These are phyloP conservation scores for Lasioglossum villosulum DNA, from an alignment of 2,888 invertebrate species.

Conservation along the genomic window DNA sequence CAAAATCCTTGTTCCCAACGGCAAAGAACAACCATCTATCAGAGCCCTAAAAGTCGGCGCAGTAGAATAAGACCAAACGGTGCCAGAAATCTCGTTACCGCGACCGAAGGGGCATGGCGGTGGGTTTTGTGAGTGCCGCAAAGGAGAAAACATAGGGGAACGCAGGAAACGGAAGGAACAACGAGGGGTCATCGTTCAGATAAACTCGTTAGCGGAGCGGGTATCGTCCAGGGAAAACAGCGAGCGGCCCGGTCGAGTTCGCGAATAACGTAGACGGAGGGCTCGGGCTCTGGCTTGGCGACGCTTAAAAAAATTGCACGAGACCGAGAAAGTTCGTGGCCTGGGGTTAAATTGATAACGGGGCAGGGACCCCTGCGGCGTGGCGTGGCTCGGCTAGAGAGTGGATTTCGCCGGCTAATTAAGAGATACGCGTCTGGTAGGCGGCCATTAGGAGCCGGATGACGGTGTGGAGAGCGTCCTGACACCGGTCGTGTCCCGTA, in stretches of 20 bases:
- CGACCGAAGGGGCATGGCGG: not conserved
- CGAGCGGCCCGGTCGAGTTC: conserved; percentile 10
- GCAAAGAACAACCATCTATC: not conserved
- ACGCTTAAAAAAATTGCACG: conserved; percentile 42
- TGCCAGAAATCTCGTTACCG: conserved; percentile 25
- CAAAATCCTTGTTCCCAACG: not conserved
- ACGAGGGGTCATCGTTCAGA: conserved; percentile 24
- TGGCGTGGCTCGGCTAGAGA: not conserved
- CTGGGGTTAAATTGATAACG: conserved; percentile 73
- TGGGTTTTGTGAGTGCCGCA: not conserved
- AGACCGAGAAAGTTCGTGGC: conserved; percentile 65
- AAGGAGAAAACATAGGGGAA: conserved; percentile 1
- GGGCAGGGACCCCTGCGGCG: conserved; percentile 34
- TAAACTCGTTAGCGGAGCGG: conserved; percentile 49
- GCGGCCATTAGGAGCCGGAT: conserved; percentile 62
- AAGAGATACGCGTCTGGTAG: conserved; percentile 77
- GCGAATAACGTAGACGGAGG: not conserved
- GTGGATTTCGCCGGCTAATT: conserved; percentile 76
- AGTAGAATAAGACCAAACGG: not conserved
- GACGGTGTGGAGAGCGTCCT: conserved; percentile 14
- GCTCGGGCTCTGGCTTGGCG: not conserved
- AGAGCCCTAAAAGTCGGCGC: conserved; percentile 1
- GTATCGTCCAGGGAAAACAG: conserved; percentile 47
- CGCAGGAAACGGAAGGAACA: conserved; percentile 19
- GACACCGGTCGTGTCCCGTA: conserved; percentile 52